Evolutionary conservation across 2,888 invertebrate species (phyloP), one percentile per base, ranked within the genome.

Genomic region (Aelia acuminata): DNA sequence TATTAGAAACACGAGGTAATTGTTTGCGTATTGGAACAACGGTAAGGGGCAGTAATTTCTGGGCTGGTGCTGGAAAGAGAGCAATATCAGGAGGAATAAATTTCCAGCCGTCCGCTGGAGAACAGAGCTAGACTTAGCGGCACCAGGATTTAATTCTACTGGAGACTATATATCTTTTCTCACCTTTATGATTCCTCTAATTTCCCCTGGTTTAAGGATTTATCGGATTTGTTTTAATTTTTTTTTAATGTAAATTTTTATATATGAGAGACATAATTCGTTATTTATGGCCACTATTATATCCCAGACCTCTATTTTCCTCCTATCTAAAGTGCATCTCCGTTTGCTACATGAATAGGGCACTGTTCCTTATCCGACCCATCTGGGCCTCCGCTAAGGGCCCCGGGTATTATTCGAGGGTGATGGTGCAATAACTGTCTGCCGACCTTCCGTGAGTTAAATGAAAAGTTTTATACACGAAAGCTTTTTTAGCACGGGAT

Each of bases 71-170:
- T 57, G 26, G 57, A 57, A 57, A 57, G 57, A 31, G 57, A 57
- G 57, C 57, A 57, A 57, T 57, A 57, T 57, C 57, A 26, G 57
- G 26, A 57, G 57, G 57, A 57, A 57, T 57, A 57, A 57, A 57
- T 57, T 57, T 57, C 26, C 57, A 57, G 26, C 57, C 57, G 18
- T 31, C 57, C 26, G 57, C 26, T 57, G 57, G 57, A 57, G 57
- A 57, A 57, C 57, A 26, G 57, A 26, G 11, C 26, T 15, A 57
- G 57, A 26, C 57, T 57, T 57, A 31, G 57, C n/a, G 53, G 53
- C 57, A 26, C 26, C 57, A 57, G 26, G 15, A 57, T 57, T 57
- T 57, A 57, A 57, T 57, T 26, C 57, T 13, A 57, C 57, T 3
- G 13, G 26, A 57, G 26, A 26, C 57, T 2, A 57, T 57, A 57